These are phyloP conservation scores for Corythaixoides concolor DNA, from an alignment of 2,113 vertebrate genomes.

Conservation along the genomic window DNA sequence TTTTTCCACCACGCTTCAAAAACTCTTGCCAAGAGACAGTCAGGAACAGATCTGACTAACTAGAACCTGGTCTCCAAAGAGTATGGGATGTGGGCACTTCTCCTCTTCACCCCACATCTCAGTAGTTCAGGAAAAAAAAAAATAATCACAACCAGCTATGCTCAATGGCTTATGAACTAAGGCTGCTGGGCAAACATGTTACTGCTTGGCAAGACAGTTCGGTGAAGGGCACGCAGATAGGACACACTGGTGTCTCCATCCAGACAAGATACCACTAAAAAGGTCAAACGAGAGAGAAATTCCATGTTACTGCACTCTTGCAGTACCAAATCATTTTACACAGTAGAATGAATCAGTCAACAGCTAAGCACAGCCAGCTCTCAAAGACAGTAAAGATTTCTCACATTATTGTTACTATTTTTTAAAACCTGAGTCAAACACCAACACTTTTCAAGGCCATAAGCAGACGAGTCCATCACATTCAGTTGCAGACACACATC, in stretches of 20 bases:
- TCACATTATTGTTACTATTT: not conserved
- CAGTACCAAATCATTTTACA: not conserved
- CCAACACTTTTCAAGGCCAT: not conserved
- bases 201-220: not conserved
- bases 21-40: not conserved
- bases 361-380: not conserved
- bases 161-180: not conserved
- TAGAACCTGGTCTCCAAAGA: not conserved
- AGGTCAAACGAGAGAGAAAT: not conserved
- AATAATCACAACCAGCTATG: not conserved
- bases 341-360: not conserved
- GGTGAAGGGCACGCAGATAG: not conserved
- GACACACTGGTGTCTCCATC: not conserved
- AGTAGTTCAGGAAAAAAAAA: not conserved
- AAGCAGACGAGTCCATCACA: not conserved
- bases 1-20: not conserved
- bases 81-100: not conserved
- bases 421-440: not conserved
- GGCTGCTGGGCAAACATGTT: not conserved
- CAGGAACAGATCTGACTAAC: not conserved
- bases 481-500: not conserved
- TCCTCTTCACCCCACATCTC: not conserved
- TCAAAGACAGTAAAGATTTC: not conserved
- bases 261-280: not conserved
- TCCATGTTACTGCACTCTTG: not conserved